phyloP scores from a whole-genome alignment of 2,113 vertebrate species.

The Notarius quadriscutis region DNA sequence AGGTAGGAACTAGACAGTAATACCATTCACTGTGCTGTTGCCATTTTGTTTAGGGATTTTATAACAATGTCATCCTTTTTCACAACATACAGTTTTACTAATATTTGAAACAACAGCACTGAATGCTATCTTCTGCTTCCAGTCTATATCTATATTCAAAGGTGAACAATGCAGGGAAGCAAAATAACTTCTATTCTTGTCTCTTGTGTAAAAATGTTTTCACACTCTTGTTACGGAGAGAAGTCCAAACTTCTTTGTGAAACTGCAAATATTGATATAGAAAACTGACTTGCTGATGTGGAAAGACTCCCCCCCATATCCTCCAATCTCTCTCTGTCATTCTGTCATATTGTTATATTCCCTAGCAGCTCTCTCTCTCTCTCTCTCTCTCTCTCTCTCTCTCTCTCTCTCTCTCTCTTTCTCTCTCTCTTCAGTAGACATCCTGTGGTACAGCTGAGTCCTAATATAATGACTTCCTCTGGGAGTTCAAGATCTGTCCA shows the following conservation, averaged over 20 bases:
- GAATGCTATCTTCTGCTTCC: conserved; percentile 19
- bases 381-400: too few species aligned
- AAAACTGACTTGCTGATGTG: conserved; percentile 42
- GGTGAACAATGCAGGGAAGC: conserved; percentile 29
- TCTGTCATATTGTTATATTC: conserved; percentile 35
- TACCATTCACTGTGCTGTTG: background rate
- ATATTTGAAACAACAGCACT: conserved; percentile 9
- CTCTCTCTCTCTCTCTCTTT: too few species aligned
- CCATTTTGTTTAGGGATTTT: conserved; percentile 21
- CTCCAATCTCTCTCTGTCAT: conserved; percentile 40
- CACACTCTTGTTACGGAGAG: background rate
- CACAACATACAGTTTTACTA: conserved; percentile 20
- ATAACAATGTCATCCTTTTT: conserved; percentile 24
- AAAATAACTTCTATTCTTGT: conserved; percentile 22
- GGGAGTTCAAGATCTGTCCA: conserved; percentile 66
- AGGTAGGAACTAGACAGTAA: background rate
- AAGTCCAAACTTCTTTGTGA: conserved; percentile 27
- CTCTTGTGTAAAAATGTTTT: conserved; percentile 13
- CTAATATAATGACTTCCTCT: conserved; percentile 73
- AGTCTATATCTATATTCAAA: conserved; percentile 31
- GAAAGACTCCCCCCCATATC: conserved; percentile 26
- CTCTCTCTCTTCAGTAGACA: conserved; percentile 61
- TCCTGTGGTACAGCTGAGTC: conserved; percentile 65
- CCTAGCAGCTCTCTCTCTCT: conserved; percentile 41
- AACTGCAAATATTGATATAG: conserved; percentile 36